phyloP scores from a whole-genome alignment of 2,113 vertebrate genomes.

The Prolemur simus region DNA sequence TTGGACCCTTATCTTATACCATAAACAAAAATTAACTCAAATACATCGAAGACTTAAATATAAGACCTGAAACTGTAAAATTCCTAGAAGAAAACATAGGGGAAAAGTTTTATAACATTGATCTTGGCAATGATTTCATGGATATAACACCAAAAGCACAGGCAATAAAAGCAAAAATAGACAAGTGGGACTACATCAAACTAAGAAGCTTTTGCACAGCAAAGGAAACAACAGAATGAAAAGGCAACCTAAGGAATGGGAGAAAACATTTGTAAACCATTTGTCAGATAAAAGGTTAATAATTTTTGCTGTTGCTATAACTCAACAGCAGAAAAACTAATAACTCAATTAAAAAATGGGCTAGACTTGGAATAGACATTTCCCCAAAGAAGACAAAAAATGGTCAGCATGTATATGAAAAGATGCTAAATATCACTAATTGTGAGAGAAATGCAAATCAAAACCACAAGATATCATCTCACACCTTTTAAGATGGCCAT shows the following conservation, averaged over 20 bases:
- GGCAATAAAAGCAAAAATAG: background rate
- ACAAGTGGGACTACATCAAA: background rate
- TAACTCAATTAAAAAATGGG: background rate
- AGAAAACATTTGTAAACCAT: background rate
- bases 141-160: background rate
- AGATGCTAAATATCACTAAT: background rate
- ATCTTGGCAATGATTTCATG: background rate
- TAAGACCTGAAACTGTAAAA: background rate
- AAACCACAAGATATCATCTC: background rate
- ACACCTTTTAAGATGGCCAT: background rate
- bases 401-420: background rate
- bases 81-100: background rate
- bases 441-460: background rate
- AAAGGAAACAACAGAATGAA: background rate
- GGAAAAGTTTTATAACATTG: background rate
- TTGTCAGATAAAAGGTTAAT: background rate
- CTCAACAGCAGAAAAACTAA: background rate
- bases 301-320: too few species aligned
- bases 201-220: background rate
- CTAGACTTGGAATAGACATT: background rate
- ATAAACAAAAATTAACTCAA: background rate
- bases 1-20: background rate
- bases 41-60: background rate
- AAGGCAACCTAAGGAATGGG: background rate
- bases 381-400: background rate